Evolutionary conservation across 1,140 invertebrate genomes (phyloP), one percentile per base, ranked within the genome.

Genomic region (Sitophilus oryzae): DNA sequence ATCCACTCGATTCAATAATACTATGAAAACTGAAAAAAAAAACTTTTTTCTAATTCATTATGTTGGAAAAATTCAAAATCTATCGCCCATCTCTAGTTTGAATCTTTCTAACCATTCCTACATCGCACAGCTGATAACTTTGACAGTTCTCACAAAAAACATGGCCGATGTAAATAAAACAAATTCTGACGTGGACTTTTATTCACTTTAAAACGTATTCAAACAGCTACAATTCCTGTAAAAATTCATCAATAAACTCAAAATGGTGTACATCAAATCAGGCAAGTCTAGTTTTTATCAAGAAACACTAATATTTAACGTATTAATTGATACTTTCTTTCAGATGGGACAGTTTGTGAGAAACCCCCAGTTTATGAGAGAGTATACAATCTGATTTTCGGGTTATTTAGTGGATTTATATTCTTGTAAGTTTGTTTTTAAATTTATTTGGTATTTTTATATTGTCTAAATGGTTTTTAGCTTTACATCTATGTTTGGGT

Each of bases 401-500:
- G 71, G n/a, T 35, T 61, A 11, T 46, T 72, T 34, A 41, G 56
- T 16, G 70, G 71, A 43, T 40, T 67, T 2, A 61, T 66, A 21
- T 60, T 63, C 46, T 72, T 72, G 71, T 72, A 63, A 68, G 69
- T 66, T 20, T 35, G 5, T 6, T 21, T 23, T 52, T 42, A 45
- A 34, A 45, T 15, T 25, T 40, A 3, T 44, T 35, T 2, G 2
- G 30, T 35, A 46, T 21, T 53, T 48, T 36, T 47, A 41, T 21
- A 47, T 57, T 44, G 34, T 10, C 47, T 15, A 46, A 35, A 36
- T 46, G 18, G 42, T 46, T 22, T 50, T 38, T 49, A 71, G 71
- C 46, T 67, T 70, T 38, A 63, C 63, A 52, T 66, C 69, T 9
- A 54, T 73, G 43, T 30, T 71, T 40, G 66, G 69, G 41, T 56